A percentile compares a stretch with the other conserved stretches of the same genome.
These are phyloP conservation scores for Drosophila nannoptera DNA, from an alignment of 1,140 invertebrate species.

Conservation along the genomic window DNA sequence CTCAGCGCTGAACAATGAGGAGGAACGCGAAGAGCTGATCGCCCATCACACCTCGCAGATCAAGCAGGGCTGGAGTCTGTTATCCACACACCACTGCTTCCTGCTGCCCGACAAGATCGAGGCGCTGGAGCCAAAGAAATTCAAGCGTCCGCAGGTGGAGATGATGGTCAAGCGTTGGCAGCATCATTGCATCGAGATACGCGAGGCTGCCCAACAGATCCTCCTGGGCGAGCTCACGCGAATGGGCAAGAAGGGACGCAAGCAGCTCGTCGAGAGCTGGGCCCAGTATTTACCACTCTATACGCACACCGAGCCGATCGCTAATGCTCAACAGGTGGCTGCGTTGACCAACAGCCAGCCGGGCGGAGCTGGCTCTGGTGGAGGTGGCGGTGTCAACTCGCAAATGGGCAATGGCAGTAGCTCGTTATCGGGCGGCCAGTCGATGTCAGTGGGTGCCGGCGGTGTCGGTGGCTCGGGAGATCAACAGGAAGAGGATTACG, in stretches of 20 bases:
- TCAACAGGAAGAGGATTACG: slow-evolving; percentile 84
- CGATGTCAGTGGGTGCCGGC: slow-evolving; percentile 2
- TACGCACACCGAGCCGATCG: slow-evolving; percentile 86
- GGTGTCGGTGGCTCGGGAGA: slow-evolving; percentile 19
- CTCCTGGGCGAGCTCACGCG: slow-evolving; percentile 94
- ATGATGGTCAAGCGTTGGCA: slow-evolving; percentile 99
- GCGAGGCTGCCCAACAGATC: slow-evolving; percentile 97
- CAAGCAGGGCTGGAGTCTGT: slow-evolving; percentile 97
- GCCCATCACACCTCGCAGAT: slow-evolving; percentile 93
- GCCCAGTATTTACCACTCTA: slow-evolving; percentile 95
- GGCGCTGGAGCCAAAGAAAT: slow-evolving; percentile 86
- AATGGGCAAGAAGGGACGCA: slow-evolving; percentile 94
- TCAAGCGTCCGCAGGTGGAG: slow-evolving; percentile 96
- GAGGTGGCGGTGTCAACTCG: slow-evolving; percentile 16
- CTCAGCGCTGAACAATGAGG: slow-evolving; percentile 81
- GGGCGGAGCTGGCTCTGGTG: slow-evolving; percentile 20
- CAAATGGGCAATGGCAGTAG: slow-evolving; percentile 21
- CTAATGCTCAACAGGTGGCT: slow-evolving; percentile 79
- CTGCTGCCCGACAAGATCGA: slow-evolving; percentile 94
- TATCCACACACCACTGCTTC: slow-evolving; percentile 97
- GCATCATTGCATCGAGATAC: slow-evolving; percentile 97
- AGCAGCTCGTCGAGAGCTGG: slow-evolving; percentile 96
- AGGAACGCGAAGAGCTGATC: slow-evolving; percentile 89
- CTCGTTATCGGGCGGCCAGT: slow-evolving; percentile 17
- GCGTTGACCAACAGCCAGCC: slow-evolving; percentile 78